Base-by-base conservation (phyloP, 2,113 vertebrate genomes). In the Prionailurus viverrinus region DNA sequence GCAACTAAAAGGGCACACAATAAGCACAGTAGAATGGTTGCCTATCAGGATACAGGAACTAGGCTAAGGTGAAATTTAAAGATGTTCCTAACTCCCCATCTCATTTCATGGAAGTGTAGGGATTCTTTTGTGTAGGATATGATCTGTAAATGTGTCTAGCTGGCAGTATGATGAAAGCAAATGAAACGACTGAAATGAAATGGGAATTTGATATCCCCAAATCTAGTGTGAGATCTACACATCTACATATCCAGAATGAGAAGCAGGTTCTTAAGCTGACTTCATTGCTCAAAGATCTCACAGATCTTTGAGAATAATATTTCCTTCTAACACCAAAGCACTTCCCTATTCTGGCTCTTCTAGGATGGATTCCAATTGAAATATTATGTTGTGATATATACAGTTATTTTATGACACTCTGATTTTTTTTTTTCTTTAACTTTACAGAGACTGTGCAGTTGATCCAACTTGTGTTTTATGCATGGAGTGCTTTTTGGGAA, bases 391-490 rank as follows among this genome's bases (percentile, higher is more conserved):
- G 13, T 91, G 79, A 97, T 96, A 93, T 82, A 18, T 66, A 16
- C 39, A 86, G 65, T 91, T 86, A 81, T 86, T 94, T 58, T 73
- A 65, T 97, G 96, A 97, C 82, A 65, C 90, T 65, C 65, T 98
- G 48, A 97, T 97, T 97, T 94, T 97, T 98, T 98, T 25, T 87
- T 94, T 78, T 65, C 25, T 98, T 93, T 97, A 91, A 97, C 23
- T 98, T 98, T 97, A 94, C 98, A 99, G 99, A 98, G 99, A 99
- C 97, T 99, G 99, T 98, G 99, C 99, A 29, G 99, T 99, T 68
- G 99, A 99, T 97, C 99, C 99, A 29, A 99, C 99, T 41, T 99
- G 99, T 98, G 99, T 99, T 80, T 98, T 99, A 79, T 99, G 99
- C 98, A 99, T 99, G 99, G 99, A 99, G 98, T 99, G 99, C 98